Evolutionary conservation across 2,797 vertebrate genomes (phyloP).

Genomic region (Sylvia borin): DNA sequence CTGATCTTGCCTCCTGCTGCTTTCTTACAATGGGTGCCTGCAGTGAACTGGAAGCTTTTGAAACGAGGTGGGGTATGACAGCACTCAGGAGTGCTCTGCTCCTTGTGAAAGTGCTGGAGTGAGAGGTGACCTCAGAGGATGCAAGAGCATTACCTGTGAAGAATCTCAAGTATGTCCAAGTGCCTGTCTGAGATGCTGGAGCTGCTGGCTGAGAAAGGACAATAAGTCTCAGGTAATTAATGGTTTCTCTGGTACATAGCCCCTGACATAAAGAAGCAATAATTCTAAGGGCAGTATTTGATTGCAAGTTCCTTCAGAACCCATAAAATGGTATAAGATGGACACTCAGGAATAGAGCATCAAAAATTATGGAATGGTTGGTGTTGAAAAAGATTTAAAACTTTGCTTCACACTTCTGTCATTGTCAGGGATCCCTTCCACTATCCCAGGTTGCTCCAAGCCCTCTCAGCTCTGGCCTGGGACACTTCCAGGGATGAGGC

Average conservation of each 20-base stretch:
- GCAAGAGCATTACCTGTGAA: neutral
- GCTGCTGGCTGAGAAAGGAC: neutral
- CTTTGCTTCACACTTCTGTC: rapidly evolving
- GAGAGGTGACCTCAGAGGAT: neutral
- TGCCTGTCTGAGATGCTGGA: neutral
- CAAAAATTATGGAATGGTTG: neutral
- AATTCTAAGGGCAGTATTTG: neutral
- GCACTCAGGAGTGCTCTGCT: neutral
- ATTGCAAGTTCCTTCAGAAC: neutral
- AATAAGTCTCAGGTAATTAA: neutral
- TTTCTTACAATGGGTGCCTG: neutral
- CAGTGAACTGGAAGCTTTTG: neutral
- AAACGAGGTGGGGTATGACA: neutral
- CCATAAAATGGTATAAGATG: rapidly evolving
- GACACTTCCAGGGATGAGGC: rapidly evolving
- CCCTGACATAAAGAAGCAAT: neutral
- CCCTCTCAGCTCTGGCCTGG: rapidly evolving
- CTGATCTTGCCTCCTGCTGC: neutral
- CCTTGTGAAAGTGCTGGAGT: neutral
- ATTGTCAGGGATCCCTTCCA: rapidly evolving
- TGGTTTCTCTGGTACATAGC: rapidly evolving
- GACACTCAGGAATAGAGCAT: neutral
- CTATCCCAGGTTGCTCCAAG: rapidly evolving
- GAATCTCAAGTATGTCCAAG: neutral
- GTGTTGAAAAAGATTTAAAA: neutral